phyloP scores from a whole-genome alignment of 2,888 invertebrate genomes.

The Watsonalla binaria region DNA sequence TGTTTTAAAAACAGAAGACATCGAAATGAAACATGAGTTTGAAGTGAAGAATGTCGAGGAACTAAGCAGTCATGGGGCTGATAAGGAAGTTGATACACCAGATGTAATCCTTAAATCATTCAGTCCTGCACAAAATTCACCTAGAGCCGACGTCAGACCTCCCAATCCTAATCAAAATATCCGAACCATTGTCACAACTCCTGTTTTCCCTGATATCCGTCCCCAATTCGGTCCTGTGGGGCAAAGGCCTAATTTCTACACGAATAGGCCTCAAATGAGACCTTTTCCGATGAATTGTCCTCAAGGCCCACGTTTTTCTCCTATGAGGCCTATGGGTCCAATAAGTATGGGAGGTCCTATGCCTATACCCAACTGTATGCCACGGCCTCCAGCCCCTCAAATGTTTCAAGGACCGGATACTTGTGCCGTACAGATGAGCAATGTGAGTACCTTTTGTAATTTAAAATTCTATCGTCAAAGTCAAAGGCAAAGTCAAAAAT shows the following conservation, averaged over 20 bases:
- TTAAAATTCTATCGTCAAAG: too few relatives aligned
- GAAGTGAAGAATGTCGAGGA: neutral
- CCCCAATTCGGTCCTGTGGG: neutral
- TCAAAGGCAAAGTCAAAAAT: too few relatives aligned
- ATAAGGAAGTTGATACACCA: neutral
- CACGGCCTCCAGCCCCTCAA: constrained; percentile 5
- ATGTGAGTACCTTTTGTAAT: constrained; percentile 29
- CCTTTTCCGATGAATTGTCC: neutral
- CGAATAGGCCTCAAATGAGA: too few relatives aligned
- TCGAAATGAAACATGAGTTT: neutral
- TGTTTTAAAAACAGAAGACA: neutral
- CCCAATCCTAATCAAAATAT: neutral
- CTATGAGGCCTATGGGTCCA: neutral
- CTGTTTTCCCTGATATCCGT: neutral
- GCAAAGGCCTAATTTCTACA: neutral
- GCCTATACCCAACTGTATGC: neutral
- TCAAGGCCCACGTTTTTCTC: neutral
- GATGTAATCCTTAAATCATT: neutral
- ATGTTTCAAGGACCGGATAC: constrained; percentile 15
- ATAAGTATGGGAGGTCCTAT: neutral
- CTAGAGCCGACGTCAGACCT: neutral
- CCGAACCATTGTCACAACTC: neutral
- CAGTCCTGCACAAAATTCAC: neutral
- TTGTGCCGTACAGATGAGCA: constrained; percentile 26
- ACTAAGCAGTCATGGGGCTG: neutral